These are phyloP conservation scores for Nephrotoma appendiculata DNA, from an alignment of 2,888 invertebrate genomes.

Conservation along the genomic window DNA sequence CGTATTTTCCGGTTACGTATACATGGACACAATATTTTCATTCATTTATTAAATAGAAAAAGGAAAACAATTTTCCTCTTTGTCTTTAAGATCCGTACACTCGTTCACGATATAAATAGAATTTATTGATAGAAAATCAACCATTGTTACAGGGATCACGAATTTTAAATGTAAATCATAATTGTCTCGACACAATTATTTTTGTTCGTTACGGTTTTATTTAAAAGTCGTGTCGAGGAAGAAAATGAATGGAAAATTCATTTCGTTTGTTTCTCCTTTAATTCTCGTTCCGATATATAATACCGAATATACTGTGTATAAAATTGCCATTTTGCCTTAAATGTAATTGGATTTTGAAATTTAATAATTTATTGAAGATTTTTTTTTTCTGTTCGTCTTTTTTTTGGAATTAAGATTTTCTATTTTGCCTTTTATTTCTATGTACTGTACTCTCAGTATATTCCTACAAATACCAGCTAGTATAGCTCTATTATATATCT, in stretches of 20 bases:
- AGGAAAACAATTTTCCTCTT: background rate
- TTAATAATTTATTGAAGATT: background rate
- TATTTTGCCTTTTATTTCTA: background rate
- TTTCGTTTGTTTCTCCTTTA: background rate
- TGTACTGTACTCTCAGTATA: background rate
- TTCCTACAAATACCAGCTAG: background rate
- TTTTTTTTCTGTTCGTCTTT: background rate
- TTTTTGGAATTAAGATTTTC: background rate
- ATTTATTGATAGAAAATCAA: background rate
- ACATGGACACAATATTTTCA: background rate
- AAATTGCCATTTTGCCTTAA: background rate
- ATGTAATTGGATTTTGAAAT: background rate
- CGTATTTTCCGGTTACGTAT: background rate
- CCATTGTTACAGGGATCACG: background rate
- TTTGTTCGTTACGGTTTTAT: background rate
- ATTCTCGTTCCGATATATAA: background rate
- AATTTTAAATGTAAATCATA: background rate
- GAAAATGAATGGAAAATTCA: background rate
- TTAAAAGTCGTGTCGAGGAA: background rate
- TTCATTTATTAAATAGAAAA: background rate
- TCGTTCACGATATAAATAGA: background rate
- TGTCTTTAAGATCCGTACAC: background rate
- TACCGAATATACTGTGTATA: background rate
- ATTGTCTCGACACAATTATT: background rate
- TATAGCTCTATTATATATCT: background rate